Conservation (phyloP, 1,140 invertebrate genomes). For the Drosophila ercepeae region DNA sequence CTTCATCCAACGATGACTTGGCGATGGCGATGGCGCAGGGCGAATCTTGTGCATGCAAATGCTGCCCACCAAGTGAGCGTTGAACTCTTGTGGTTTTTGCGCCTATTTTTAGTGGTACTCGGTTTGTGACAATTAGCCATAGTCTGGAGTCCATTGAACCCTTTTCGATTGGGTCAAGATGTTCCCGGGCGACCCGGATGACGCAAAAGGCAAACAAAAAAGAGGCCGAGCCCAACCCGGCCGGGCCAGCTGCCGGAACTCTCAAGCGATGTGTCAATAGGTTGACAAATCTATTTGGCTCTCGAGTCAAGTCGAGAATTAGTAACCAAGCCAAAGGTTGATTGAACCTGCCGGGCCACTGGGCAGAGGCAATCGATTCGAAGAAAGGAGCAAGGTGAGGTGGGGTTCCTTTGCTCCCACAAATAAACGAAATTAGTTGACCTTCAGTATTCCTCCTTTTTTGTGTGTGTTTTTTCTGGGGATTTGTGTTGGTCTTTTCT, state of each 20-base stretch:
- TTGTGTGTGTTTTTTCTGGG: conserved; percentile 37
- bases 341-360: conserved; percentile 58
- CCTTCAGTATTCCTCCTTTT: conserved; percentile 57
- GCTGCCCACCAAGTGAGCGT: conserved; percentile 40
- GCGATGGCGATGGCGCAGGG: no score
- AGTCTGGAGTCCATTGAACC: conserved; percentile 65
- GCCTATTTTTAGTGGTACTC: conserved; percentile 46
- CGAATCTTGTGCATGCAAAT: conserved; percentile 63
- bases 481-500: conserved; percentile 55
- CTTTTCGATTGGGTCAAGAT: conserved; percentile 55
- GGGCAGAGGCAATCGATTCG: conserved; percentile 59
- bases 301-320: conserved; percentile 38
- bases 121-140: conserved; percentile 57
- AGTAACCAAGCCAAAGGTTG: conserved; percentile 52
- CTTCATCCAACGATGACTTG: conserved; percentile 32
- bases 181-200: conserved; percentile 21
- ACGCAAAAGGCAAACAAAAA: conserved; percentile 40
- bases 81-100: conserved; percentile 41
- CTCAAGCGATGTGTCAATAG: conserved; percentile 60
- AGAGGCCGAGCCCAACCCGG: neutral
- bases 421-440: conserved; percentile 74
- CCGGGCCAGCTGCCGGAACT: conserved; percentile 53
- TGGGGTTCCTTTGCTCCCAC: conserved; percentile 17
- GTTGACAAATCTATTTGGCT: conserved; percentile 59
- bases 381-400: no score